Base-by-base conservation (phyloP, 2,888 invertebrate genomes). In the Neocrepidodera transversa region DNA sequence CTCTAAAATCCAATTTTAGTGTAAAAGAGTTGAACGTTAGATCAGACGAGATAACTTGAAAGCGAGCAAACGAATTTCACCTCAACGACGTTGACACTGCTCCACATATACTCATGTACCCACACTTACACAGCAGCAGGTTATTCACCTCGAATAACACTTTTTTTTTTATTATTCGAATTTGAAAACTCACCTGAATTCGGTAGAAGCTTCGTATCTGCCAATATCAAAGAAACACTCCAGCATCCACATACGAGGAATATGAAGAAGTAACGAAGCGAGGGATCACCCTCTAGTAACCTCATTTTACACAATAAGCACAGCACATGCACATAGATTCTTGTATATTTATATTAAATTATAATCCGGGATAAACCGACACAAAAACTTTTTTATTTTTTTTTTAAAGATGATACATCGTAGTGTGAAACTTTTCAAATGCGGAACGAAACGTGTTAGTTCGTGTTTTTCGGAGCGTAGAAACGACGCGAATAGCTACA, bases 211-310 rank as follows among this genome's bases (percentile, higher is more conserved):
- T 71, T 70, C 43, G 72, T 70, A 54, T 76, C 76, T 38, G 72
- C 73, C 14, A 73, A 49, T 48, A 71, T 71, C 52, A 70, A 59
- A 26, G 68, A 63, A 36, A 71, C 64, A 57, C 71, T 71, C 74
- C 76, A 75, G 56, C 69, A 74, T 57, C 45, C 45, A 14, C 70
- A 64, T 54, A 73, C 64, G 38, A 65, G 57, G 45, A 73, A 49
- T 54, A 66, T 60, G 50, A 69, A 62, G 42, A 73, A 62, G 64
- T 70, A 68, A 70, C 64, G 70, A 66, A 58, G 60, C 52, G 42
- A 62, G 68, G 73, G 71, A 70, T 68, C 68, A 62, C 67, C 71
- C 69, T 72, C 68, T 62, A 69, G 66, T 67, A 74, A 72, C 73
- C 65, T 71, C 76, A 74, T 74, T 67, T 69, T 71, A 66, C 64